Evolutionary conservation across 2,888 invertebrate genomes (phyloP).

Genomic region (Microctonus hyperodae): DNA sequence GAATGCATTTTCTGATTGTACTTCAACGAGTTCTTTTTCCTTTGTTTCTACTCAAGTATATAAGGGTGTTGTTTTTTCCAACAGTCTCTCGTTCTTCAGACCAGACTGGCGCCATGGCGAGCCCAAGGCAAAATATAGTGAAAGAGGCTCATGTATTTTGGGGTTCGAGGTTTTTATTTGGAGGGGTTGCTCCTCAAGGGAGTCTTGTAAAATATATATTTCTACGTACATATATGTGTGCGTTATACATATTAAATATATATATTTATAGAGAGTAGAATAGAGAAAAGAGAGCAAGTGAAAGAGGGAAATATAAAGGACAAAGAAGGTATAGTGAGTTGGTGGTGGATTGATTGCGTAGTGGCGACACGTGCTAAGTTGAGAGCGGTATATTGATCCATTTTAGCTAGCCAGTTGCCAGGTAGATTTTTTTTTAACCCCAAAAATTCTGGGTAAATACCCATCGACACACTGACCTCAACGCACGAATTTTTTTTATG

Average conservation of each 20-base stretch:
- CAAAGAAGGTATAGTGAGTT: background rate
- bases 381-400: conserved; percentile 27
- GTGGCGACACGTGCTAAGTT: conserved; percentile 28
- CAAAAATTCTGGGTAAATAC: conserved; percentile 18
- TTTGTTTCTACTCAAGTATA: conserved; percentile 2
- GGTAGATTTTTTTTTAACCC: conserved; percentile 23
- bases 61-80: conserved; percentile 15
- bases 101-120: conserved; percentile 17
- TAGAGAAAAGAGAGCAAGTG: background rate
- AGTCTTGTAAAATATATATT: too few relatives aligned
- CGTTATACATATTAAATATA: too few relatives aligned
- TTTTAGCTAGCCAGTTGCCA: conserved; percentile 23
- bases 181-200: background rate
- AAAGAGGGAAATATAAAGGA: background rate
- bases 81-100: conserved; percentile 11
- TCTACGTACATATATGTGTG: too few relatives aligned
- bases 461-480: conserved; percentile 31
- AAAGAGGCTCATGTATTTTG: background rate
- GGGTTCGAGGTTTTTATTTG: conserved; percentile 14
- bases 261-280: background rate
- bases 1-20: background rate
- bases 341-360: conserved; percentile 19
- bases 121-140: background rate
- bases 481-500: conserved; percentile 6
- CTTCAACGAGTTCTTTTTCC: conserved; percentile 1